Conservation (phyloP, 2,113 vertebrate species). For the Strix uralensis region DNA sequence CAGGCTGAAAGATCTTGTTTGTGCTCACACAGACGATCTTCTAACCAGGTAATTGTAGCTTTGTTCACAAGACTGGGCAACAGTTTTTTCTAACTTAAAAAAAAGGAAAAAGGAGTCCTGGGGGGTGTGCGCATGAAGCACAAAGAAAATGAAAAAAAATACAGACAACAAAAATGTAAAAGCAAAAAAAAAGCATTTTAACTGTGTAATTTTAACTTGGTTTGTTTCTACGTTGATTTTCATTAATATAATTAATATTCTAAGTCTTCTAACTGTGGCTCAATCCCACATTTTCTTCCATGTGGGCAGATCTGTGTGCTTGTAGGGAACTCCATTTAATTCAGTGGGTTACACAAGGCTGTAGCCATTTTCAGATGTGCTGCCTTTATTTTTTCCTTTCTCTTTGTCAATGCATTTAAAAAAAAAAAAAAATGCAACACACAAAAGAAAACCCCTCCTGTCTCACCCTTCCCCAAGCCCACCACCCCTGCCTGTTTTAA, state of each 20-base stretch:
- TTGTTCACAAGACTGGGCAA: background rate
- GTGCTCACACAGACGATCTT: background rate
- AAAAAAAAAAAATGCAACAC: background rate
- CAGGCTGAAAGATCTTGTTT: background rate
- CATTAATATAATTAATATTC: background rate
- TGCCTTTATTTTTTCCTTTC: background rate
- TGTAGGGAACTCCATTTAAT: background rate
- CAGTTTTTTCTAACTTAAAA: background rate
- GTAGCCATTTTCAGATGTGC: background rate
- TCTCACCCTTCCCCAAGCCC: background rate
- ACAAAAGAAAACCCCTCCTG: background rate
- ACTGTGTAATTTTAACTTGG: background rate
- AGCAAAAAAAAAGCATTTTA: background rate
- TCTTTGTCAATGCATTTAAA: background rate
- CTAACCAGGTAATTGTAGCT: background rate
- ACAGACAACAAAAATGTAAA: background rate
- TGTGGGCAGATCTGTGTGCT: background rate
- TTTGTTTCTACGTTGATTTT: background rate
- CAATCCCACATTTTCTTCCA: background rate
- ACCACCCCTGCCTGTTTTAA: background rate
- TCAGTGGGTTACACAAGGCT: background rate
- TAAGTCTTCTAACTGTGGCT: background rate
- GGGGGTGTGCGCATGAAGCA: background rate
- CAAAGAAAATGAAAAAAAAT: background rate
- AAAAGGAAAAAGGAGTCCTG: background rate